Percentiles rank a stretch among this genome's conserved stretches.
Conservation (phyloP, 2,888 invertebrate genomes). For the Polydrusus pterygomalis region DNA sequence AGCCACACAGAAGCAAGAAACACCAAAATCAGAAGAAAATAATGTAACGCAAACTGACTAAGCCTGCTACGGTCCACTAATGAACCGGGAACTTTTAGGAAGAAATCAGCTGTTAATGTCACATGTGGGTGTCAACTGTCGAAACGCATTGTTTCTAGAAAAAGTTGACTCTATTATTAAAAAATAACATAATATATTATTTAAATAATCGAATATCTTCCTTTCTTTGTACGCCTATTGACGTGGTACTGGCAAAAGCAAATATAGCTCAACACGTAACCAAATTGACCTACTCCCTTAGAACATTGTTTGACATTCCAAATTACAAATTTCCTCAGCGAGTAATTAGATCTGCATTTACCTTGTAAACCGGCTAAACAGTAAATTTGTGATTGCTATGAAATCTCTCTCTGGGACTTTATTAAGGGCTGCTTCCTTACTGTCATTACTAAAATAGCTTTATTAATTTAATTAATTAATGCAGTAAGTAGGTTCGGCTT, state of each 20-base stretch:
- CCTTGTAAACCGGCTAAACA: constrained; percentile 49
- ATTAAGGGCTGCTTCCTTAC: constrained; percentile 27
- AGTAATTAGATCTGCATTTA: constrained; percentile 51
- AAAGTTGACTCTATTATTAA: no score
- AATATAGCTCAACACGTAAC: constrained; percentile 50
- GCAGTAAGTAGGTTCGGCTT: constrained; percentile 16
- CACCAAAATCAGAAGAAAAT: no score
- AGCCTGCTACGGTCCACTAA: no score
- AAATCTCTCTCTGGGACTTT: constrained; percentile 35
- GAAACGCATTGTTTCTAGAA: no score
- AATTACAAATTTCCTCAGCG: constrained; percentile 50
- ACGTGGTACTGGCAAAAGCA: constrained; percentile 16
- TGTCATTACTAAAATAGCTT: constrained; percentile 32
- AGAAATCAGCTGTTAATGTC: no score
- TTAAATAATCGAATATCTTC: no score
- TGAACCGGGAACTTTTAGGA: no score
- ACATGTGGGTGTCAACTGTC: no score
- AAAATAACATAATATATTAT: no score
- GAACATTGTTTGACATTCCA: constrained; percentile 52
- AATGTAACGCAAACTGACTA: no score
- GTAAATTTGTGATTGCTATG: constrained; percentile 45
- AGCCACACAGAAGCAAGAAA: no score
- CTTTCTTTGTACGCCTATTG: no score
- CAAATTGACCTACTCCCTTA: constrained; percentile 46
- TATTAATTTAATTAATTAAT: constrained; percentile 35